These are phyloP conservation scores for Eupithecia insigniata DNA, from an alignment of 2,888 invertebrate species.

Conservation along the genomic window DNA sequence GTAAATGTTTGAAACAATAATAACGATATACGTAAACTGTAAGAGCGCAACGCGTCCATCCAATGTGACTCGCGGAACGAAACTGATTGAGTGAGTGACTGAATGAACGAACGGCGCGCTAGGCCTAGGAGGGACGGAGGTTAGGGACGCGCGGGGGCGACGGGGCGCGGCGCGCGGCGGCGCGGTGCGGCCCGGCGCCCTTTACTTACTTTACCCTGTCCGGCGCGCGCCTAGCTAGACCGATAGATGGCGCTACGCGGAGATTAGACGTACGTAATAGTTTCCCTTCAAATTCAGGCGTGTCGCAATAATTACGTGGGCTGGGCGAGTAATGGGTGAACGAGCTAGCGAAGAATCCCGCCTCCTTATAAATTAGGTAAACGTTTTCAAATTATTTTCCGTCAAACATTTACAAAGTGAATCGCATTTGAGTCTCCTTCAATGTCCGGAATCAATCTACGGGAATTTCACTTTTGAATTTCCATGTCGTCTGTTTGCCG, in stretches of 20 bases:
- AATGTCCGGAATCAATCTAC: constrained; percentile 79
- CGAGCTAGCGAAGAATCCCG: constrained; percentile 46
- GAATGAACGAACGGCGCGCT: constrained; percentile 59
- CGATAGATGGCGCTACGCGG: constrained; percentile 71
- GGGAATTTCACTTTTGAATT: constrained; percentile 71
- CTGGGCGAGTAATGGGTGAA: constrained; percentile 49
- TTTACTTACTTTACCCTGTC: constrained; percentile 24
- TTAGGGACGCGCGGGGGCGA: constrained; percentile 48
- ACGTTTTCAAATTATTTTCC: constrained; percentile 75
- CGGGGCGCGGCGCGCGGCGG: constrained; percentile 49
- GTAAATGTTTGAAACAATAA: constrained; percentile 78
- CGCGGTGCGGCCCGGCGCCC: no score
- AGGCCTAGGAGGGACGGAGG: constrained; percentile 46
- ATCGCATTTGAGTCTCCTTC: constrained; percentile 64
- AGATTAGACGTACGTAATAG: constrained; percentile 27
- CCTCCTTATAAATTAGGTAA: constrained; percentile 73
- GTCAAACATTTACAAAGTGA: constrained; percentile 74
- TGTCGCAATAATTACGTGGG: constrained; percentile 57
- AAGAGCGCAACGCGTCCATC: constrained; percentile 44
- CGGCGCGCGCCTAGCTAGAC: constrained; percentile 5
- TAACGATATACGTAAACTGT: constrained; percentile 65
- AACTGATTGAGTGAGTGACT: constrained; percentile 71
- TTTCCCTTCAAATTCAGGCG: constrained; percentile 40
- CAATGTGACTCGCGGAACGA: constrained; percentile 63
- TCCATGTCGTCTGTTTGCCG: constrained; percentile 64